Evolutionary conservation across 2,888 invertebrate genomes (phyloP).

Genomic region (Doris montereyensis): DNA sequence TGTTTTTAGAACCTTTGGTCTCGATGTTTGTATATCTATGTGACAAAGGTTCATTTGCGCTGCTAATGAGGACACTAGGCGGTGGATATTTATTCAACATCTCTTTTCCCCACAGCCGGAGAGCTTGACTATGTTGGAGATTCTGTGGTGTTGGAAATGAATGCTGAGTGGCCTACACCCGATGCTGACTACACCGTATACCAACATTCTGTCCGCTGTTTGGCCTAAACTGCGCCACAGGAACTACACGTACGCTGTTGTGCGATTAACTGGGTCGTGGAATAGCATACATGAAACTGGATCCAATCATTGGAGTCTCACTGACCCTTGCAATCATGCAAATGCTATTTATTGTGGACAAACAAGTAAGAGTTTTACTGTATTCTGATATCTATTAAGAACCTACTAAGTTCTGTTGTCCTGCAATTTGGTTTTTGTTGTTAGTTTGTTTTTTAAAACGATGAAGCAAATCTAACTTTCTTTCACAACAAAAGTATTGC

Average conservation of each 20-base stretch:
- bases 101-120: too few relatives aligned
- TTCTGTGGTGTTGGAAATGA: slow-evolving; percentile 29
- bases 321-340: slow-evolving; percentile 46
- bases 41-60: too few relatives aligned
- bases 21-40: too few relatives aligned
- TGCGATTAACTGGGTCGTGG: slow-evolving; percentile 37
- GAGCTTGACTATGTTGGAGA: slow-evolving; percentile 9
- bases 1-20: too few relatives aligned
- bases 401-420: too few relatives aligned
- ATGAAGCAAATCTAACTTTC: too few relatives aligned
- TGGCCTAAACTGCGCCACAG: slow-evolving; percentile 43
- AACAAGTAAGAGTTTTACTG: slow-evolving; percentile 37
- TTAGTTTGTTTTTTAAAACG: too few relatives aligned
- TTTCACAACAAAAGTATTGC: not conserved
- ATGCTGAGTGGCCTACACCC: slow-evolving; percentile 33
- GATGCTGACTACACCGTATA: slow-evolving; percentile 47
- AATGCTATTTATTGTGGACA: slow-evolving; percentile 43
- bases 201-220: slow-evolving; percentile 43
- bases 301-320: not conserved
- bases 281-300: slow-evolving; percentile 10
- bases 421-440: too few relatives aligned
- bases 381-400: too few relatives aligned
- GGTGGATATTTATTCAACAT: too few relatives aligned
- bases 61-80: too few relatives aligned
- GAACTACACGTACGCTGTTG: slow-evolving; percentile 42